These are phyloP conservation scores for Helleia helle DNA, from an alignment of 2,888 invertebrate species.

Conservation along the genomic window DNA sequence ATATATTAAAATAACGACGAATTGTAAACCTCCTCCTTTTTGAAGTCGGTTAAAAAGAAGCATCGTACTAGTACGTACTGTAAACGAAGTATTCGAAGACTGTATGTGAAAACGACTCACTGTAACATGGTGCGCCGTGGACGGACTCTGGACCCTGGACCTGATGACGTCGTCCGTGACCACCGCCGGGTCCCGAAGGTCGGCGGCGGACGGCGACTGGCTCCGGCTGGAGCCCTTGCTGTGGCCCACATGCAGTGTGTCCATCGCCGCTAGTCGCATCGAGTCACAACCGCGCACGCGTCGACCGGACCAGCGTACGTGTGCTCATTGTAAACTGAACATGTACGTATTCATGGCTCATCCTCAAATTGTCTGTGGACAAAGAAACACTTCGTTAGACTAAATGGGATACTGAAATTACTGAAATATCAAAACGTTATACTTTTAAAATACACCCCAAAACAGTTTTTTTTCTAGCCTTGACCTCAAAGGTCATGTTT, in stretches of 20 bases:
- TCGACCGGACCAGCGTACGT: background rate
- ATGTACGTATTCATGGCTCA: background rate
- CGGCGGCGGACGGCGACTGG: conserved; percentile 72
- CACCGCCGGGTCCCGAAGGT: conserved; percentile 56
- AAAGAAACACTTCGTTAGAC: background rate
- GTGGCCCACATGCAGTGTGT: conserved; percentile 64
- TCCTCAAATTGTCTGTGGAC: background rate
- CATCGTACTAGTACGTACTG: no score
- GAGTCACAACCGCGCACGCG: background rate
- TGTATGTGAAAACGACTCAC: conserved; percentile 10
- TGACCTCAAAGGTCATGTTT: no score
- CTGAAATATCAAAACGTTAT: no score
- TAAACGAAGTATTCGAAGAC: no score
- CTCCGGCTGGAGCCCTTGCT: conserved; percentile 77
- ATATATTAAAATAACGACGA: no score
- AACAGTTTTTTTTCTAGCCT: no score
- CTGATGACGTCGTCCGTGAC: conserved; percentile 61
- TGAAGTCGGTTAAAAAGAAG: no score
- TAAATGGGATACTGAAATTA: no score
- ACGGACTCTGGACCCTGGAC: conserved; percentile 61
- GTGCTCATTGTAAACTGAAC: no score
- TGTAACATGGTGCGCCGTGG: conserved; percentile 50
- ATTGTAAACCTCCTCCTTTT: no score
- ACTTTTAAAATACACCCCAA: no score
- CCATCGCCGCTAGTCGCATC: conserved; percentile 37